Base-by-base conservation (phyloP, 2,888 invertebrate species). In the Andricus quercusramuli region DNA sequence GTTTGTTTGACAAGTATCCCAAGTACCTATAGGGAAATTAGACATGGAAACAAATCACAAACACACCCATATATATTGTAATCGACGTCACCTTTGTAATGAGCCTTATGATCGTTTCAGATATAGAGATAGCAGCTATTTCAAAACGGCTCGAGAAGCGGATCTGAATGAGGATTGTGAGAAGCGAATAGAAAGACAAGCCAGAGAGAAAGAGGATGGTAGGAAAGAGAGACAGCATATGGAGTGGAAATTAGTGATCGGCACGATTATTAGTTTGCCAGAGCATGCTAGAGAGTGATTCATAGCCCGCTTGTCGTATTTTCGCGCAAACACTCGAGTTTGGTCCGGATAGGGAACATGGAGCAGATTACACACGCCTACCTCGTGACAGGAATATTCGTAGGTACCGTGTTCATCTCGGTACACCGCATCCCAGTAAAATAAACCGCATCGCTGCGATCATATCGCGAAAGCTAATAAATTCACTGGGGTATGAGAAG, bases 371-470 rank as follows among this genome's bases (percentile, higher is more conserved):
- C 88, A 87, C 86, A 85, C 83, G 84, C 87, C 84, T 82, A 80
- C 77, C 82, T 80, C 80, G 86, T 89, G 90, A 91, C 90, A 90
- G 91, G 91, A 90, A 91, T 91, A 92, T 91, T 91, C 91, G 90
- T 91, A 90, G 89, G 89, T 87, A 86, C 85, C 89, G 88, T 89
- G 89, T 89, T 85, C 86, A 86, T 87, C 88, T 87, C 85, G 88
- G 86, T 86, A 85, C 87, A 85, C 86, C 85, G 87, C 85, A 84
- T 80, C 80, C 83, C 86, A 85, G 87, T 86, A 89, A 89, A 89
- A 88, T 89, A 88, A 88, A 87, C 88, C 74, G 74, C 74, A 74
- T 56, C 56, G 56, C 56, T 84, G 86, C 89, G 90, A 90, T 91
- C 91, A 89, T 90, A 90, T 89, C 87, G 86, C 89, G 87, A 85